Evolutionary conservation across 1,140 invertebrate genomes (phyloP).

Genomic region (Drosophila equinoxialis): DNA sequence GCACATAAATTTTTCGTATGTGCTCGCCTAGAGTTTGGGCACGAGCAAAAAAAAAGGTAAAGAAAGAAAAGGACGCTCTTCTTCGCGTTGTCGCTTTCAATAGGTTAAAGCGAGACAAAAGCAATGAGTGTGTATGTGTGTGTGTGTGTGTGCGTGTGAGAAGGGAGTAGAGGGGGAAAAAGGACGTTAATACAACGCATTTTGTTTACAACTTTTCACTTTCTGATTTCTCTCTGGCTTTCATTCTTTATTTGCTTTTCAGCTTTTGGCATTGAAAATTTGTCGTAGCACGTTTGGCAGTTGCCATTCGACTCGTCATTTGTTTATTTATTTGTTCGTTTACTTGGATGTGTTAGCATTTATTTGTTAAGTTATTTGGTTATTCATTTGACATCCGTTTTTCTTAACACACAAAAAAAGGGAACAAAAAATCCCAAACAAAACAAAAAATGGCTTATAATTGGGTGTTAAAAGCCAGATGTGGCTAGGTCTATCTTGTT

Average conservation of each 20-base stretch:
- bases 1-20: conserved; percentile 68
- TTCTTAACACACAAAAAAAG: not conserved
- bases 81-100: conserved; percentile 34
- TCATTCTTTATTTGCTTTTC: conserved; percentile 68
- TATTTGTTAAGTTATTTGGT: conserved; percentile 74
- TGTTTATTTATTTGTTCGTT: conserved; percentile 72
- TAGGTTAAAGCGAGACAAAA: conserved; percentile 14
- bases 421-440: no score
- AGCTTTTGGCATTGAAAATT: conserved; percentile 51
- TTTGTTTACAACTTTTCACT: conserved; percentile 80
- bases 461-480: conserved; percentile 30
- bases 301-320: conserved; percentile 38
- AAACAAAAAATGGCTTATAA: conserved; percentile 29
- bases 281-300: conserved; percentile 25
- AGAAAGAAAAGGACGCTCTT: conserved; percentile 22
- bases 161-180: not conserved
- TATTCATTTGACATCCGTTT: conserved; percentile 67
- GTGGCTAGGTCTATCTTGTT: conserved; percentile 3
- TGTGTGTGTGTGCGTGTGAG: not conserved
- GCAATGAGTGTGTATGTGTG: not conserved
- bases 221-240: conserved; percentile 68
- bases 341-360: conserved; percentile 74
- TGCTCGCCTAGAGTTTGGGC: conserved; percentile 24
- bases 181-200: conserved; percentile 73
- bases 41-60: no score